Percentiles rank a stretch among this genome's conserved stretches.
Conservation (phyloP, 1,140 invertebrate genomes). For the Rhizoglyphus robini region DNA sequence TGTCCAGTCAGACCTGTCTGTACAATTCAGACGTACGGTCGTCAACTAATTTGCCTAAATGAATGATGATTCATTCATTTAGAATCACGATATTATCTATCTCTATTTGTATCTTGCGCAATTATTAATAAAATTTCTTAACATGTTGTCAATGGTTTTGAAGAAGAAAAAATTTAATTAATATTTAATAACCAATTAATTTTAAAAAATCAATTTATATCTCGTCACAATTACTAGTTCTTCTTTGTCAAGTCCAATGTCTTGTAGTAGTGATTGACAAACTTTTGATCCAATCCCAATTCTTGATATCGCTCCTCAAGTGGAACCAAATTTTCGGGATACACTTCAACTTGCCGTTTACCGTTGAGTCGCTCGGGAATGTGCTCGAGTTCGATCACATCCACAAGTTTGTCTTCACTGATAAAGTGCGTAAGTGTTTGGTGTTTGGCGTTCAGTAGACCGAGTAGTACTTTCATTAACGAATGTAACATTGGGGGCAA, state of each 20-base stretch:
- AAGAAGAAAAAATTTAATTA: too few relatives aligned
- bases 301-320: neutral
- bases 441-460: neutral
- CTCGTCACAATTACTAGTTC: too few relatives aligned
- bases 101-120: too few relatives aligned
- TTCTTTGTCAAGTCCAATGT: neutral
- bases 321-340: neutral
- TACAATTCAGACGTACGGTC: too few relatives aligned
- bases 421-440: neutral
- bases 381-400: neutral
- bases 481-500: constrained; percentile 6
- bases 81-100: too few relatives aligned
- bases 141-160: too few relatives aligned
- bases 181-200: too few relatives aligned
- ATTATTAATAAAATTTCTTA: too few relatives aligned
- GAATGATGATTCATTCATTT: too few relatives aligned
- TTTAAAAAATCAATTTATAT: too few relatives aligned
- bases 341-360: neutral
- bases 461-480: neutral
- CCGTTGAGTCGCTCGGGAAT: neutral
- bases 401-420: neutral
- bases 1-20: too few relatives aligned
- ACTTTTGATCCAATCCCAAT: neutral
- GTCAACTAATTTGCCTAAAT: too few relatives aligned
- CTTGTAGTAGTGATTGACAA: neutral